Evolutionary conservation across 1,140 invertebrate genomes (phyloP).

Genomic region (Drosophila novamexicana): DNA sequence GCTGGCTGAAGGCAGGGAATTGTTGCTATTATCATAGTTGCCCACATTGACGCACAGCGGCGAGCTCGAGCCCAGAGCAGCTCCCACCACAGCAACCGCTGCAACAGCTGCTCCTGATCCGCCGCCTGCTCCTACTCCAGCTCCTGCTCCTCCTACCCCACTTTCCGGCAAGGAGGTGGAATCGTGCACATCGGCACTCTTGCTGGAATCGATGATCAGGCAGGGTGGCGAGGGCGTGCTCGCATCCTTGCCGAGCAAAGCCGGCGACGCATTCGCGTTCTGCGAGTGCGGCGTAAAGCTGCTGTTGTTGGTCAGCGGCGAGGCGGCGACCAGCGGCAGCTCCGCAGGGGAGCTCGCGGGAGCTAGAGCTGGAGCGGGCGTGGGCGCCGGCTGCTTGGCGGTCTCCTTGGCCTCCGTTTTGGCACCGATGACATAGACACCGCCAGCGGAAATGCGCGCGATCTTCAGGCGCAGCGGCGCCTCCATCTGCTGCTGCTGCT

Average conservation of each 20-base stretch:
- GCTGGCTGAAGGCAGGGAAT: conserved; percentile 70
- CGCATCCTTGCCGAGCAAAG: conserved; percentile 67
- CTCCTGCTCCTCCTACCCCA: conserved; percentile 23
- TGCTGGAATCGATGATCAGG: conserved; percentile 75
- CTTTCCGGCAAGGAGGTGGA: conserved; percentile 74
- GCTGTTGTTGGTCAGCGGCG: conserved; percentile 56
- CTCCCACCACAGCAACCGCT: conserved; percentile 23
- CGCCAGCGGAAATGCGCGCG: conserved; percentile 90
- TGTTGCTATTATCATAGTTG: conserved; percentile 76
- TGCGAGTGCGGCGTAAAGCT: conserved; percentile 73
- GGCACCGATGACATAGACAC: conserved; percentile 86
- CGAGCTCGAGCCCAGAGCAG: conserved; percentile 50
- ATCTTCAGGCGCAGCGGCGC: conserved; percentile 92
- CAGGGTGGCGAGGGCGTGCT: conserved; percentile 77
- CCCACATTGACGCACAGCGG: conserved; percentile 69
- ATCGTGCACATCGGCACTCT: conserved; percentile 77
- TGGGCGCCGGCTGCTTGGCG: conserved; percentile 18
- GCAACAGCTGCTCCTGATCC: neutral
- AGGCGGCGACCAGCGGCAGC: conserved; percentile 45
- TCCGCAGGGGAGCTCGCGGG: conserved; percentile 39
- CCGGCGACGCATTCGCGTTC: conserved; percentile 72
- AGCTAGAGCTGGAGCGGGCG: conserved; percentile 16
- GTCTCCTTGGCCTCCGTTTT: conserved; percentile 51
- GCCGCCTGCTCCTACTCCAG: neutral
- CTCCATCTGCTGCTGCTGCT: conserved; percentile 25